Percentiles rank a stretch among this genome's conserved stretches.
Evolutionary conservation across 2,888 invertebrate species (phyloP).

Genomic region (Scaptomyza parva): DNA sequence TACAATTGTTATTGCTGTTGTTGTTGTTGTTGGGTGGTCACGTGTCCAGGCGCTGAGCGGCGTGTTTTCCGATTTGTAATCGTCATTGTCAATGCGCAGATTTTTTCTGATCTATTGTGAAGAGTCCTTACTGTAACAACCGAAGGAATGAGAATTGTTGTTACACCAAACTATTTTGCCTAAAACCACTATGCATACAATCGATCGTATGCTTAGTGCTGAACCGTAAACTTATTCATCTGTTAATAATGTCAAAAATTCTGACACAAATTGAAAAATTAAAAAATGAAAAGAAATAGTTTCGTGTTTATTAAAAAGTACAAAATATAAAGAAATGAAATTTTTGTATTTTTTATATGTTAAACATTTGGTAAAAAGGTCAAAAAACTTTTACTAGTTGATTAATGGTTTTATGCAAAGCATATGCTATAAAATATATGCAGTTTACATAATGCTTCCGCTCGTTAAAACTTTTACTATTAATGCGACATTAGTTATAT

Average conservation of each 20-base stretch:
- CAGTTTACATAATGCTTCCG: constrained; percentile 58
- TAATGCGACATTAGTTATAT: constrained; percentile 53
- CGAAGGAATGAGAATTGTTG: constrained; percentile 4
- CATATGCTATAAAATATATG: constrained; percentile 30
- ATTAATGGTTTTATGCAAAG: neutral
- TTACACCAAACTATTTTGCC: no score
- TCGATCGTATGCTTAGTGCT: constrained; percentile 30
- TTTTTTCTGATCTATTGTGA: constrained; percentile 65
- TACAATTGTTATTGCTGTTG: constrained; percentile 19
- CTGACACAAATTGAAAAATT: no score
- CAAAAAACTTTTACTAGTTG: neutral
- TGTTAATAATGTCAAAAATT: no score
- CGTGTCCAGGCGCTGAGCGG: constrained; percentile 73
- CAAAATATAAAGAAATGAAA: no score
- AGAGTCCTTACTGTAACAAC: neutral
- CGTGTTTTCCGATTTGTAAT: constrained; percentile 77
- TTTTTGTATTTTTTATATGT: neutral
- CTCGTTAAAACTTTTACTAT: constrained; percentile 49
- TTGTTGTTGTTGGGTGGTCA: constrained; percentile 57
- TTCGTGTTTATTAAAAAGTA: no score
- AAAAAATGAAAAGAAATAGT: no score
- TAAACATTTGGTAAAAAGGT: neutral
- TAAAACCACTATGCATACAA: no score
- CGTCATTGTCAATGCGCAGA: constrained; percentile 69
- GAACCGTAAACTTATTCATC: neutral